Conservation (phyloP, 2,797 vertebrate genomes). For the Lithobates pipiens region DNA sequence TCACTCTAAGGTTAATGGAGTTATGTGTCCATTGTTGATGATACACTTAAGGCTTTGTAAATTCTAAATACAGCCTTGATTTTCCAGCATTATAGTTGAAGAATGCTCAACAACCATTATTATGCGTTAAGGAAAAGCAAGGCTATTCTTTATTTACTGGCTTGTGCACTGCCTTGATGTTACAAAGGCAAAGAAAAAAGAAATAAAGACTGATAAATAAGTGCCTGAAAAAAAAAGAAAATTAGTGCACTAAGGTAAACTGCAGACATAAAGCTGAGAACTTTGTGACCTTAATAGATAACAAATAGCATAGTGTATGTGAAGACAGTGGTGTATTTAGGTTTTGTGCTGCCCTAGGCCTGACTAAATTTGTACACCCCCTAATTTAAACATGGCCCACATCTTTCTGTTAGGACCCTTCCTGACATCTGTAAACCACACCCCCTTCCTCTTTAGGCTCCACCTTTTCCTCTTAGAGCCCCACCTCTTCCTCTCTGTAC, state of each 20-base stretch:
- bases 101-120: not conserved
- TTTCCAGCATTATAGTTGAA: not conserved
- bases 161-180: not conserved
- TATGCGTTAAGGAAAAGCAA: not conserved
- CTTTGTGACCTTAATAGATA: not conserved
- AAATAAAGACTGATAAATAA: not conserved
- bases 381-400: no score
- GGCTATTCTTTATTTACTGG: not conserved
- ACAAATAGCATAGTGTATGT: not conserved
- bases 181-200: not conserved
- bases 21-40: not conserved
- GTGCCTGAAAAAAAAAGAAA: not conserved
- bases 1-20: not conserved
- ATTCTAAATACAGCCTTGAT: not conserved
- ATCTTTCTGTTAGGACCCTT: no score
- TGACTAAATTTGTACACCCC: no score
- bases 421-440: no score
- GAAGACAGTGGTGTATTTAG: not conserved
- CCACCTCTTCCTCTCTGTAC: no score
- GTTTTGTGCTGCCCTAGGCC: no score
- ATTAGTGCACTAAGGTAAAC: not conserved
- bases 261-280: not conserved
- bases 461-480: no score
- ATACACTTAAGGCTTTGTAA: not conserved
- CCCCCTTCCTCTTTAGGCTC: no score